Conservation (phyloP, 2,888 invertebrate species). For the Eledone cirrhosa region DNA sequence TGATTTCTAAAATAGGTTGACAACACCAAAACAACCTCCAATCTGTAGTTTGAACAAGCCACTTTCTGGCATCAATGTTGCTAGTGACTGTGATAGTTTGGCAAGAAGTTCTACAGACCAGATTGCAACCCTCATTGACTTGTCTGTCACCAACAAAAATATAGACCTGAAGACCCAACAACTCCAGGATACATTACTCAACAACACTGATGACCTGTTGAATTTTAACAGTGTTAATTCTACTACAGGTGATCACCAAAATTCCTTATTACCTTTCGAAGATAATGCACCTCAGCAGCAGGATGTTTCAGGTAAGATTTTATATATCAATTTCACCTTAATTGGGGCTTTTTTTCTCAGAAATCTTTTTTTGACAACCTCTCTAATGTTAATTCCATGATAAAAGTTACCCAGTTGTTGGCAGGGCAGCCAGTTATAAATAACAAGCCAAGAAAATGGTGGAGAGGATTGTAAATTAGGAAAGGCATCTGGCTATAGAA, state of each 20-base stretch:
- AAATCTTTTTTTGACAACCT: too few relatives aligned
- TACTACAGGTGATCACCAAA: constrained; percentile 42
- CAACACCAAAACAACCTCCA: too few relatives aligned
- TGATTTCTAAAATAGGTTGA: too few relatives aligned
- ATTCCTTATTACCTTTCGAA: constrained; percentile 58
- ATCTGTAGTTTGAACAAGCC: too few relatives aligned
- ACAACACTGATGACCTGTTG: constrained; percentile 46
- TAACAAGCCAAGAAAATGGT: too few relatives aligned
- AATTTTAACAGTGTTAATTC: constrained; percentile 50
- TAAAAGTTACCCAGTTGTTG: too few relatives aligned
- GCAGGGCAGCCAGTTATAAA: too few relatives aligned
- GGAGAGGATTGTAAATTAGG: too few relatives aligned
- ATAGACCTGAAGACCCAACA: constrained; percentile 39
- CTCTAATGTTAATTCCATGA: too few relatives aligned
- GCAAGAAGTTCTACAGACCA: constrained; percentile 33
- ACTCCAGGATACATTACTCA: constrained; percentile 33
- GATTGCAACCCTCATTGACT: constrained; percentile 58
- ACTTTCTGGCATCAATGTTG: background rate
- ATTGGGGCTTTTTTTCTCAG: background rate
- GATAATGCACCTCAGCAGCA: constrained; percentile 56
- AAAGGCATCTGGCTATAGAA: too few relatives aligned
- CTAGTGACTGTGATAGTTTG: constrained; percentile 33
- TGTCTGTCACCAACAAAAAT: constrained; percentile 48
- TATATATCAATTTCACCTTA: background rate
- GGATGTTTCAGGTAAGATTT: constrained; percentile 56